Percentiles rank a stretch among this genome's conserved stretches.
These are phyloP conservation scores for Papilio polyxenes DNA, from an alignment of 1,140 invertebrate species.

Conservation along the genomic window DNA sequence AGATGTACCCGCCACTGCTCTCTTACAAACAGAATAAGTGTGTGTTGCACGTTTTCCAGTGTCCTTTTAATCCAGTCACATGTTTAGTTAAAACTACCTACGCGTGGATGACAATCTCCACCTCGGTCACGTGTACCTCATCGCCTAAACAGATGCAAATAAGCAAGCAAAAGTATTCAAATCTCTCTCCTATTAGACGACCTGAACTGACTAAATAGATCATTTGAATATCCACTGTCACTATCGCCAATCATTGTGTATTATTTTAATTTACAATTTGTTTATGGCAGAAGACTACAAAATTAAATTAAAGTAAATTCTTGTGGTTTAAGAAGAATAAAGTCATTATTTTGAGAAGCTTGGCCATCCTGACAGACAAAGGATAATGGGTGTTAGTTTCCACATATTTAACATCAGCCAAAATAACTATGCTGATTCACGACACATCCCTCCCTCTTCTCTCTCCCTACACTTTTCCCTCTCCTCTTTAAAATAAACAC, in stretches of 20 bases:
- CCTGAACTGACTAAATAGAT: background rate
- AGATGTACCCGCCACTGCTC: background rate
- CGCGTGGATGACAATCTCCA: background rate
- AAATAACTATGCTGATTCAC: too few species aligned
- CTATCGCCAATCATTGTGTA: constrained; percentile 5
- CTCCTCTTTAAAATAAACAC: too few species aligned
- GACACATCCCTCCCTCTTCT: too few species aligned
- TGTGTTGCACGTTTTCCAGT: constrained; percentile 31
- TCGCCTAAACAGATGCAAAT: constrained; percentile 31
- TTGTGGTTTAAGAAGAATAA: too few species aligned
- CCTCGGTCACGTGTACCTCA: constrained; percentile 22
- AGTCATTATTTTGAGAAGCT: background rate
- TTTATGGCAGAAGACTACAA: background rate
- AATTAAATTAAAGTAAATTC: background rate
- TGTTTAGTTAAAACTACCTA: constrained; percentile 30
- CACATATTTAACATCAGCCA: too few species aligned
- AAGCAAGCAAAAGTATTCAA: constrained; percentile 38
- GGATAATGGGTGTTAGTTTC: too few species aligned
- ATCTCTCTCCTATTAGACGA: constrained; percentile 11
- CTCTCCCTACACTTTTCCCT: too few species aligned
- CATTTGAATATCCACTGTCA: background rate
- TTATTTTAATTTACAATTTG: background rate
- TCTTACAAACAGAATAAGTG: background rate
- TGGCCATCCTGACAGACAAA: background rate
- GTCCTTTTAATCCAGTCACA: constrained; percentile 34